A percentile compares a stretch with the other conserved stretches of the same genome.
These are phyloP conservation scores for Carettochelys insculpta DNA, from an alignment of 2,113 vertebrate species.

Conservation along the genomic window DNA sequence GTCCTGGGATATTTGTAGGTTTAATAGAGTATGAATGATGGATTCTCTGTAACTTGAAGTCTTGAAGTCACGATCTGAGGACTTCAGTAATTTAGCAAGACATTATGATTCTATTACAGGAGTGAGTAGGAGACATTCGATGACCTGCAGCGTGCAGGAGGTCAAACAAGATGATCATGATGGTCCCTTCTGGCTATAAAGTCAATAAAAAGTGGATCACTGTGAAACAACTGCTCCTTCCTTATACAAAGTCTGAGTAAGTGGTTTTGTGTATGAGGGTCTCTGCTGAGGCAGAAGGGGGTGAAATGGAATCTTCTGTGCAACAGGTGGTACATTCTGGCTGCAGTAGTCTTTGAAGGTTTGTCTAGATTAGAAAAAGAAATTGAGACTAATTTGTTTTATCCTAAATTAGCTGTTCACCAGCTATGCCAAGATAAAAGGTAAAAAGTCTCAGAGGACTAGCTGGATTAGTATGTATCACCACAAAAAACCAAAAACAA, in stretches of 20 bases:
- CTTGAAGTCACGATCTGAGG: background rate
- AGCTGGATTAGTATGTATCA: no score
- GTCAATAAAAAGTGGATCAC: background rate
- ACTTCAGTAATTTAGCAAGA: background rate
- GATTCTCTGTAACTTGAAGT: background rate
- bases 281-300: background rate
- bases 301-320: background rate
- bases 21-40: background rate
- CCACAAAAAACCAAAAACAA: no score
- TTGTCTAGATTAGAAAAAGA: slow-evolving; percentile 34
- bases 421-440: background rate
- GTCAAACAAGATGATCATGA: no score
- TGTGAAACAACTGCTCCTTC: background rate
- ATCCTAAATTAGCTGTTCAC: background rate
- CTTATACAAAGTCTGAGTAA: no score
- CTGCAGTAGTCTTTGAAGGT: background rate
- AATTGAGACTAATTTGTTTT: slow-evolving; percentile 38
- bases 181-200: no score
- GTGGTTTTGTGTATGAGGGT: background rate
- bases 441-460: no score
- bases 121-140: background rate
- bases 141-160: background rate
- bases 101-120: background rate
- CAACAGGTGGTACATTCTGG: rapidly evolving
- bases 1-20: background rate